These are phyloP conservation scores for Dasypus novemcinctus DNA, from an alignment of 2,113 vertebrate genomes.

Conservation along the genomic window DNA sequence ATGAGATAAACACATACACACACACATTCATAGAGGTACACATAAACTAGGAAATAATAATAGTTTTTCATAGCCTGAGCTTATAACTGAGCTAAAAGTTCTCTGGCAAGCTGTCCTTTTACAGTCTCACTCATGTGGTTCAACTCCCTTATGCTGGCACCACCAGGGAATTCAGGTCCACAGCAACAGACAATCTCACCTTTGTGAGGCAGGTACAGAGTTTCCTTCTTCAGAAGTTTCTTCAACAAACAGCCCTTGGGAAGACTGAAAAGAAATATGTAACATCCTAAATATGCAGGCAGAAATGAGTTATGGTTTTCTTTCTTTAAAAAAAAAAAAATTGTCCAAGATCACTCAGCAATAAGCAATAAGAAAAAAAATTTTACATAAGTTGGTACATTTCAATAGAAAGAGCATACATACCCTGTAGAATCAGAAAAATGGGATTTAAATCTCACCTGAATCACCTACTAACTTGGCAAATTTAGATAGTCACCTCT, in stretches of 20 bases:
- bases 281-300: constrained; percentile 37
- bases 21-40: not conserved
- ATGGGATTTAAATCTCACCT: not conserved
- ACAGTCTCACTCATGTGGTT: not conserved
- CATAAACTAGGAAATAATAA: not conserved
- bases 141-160: not conserved
- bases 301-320: constrained; percentile 37
- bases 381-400: constrained; percentile 1
- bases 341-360: constrained; percentile 9
- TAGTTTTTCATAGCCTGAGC: not conserved
- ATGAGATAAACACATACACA: not conserved
- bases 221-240: constrained; percentile 78
- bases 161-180: not conserved
- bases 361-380: constrained; percentile 28
- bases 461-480: constrained; percentile 24
- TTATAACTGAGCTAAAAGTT: constrained; percentile 5
- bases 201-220: constrained; percentile 79
- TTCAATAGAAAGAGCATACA: constrained; percentile 23
- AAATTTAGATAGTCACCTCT: not conserved
- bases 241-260: constrained; percentile 79
- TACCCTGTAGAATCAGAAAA: not conserved
- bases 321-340: not conserved
- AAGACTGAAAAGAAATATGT: constrained; percentile 78
- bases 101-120: not conserved
- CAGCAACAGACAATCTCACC: constrained; percentile 73